phyloP scores from a whole-genome alignment of 2,113 vertebrate genomes.

The Sminthopsis crassicaudata region DNA sequence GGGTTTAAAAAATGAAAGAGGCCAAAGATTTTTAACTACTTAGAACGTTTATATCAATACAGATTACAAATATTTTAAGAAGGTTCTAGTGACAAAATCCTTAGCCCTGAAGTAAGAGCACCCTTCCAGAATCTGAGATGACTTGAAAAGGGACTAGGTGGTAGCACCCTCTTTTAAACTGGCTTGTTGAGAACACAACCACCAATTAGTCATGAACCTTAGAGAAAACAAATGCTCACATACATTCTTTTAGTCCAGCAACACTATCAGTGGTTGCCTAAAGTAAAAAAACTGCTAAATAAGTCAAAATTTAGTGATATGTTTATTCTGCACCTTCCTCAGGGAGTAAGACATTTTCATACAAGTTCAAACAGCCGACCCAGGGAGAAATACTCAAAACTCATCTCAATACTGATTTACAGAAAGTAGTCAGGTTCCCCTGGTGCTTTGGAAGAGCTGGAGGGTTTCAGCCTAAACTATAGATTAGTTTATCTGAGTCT shows the following conservation, averaged over 20 bases:
- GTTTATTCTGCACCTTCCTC: slow-evolving; percentile 31
- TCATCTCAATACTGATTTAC: slow-evolving; percentile 8
- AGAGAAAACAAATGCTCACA: slow-evolving; percentile 47
- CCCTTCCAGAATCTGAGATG: slow-evolving; percentile 31
- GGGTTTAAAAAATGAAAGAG: not conserved
- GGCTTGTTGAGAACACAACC: slow-evolving; percentile 31
- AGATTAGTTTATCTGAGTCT: not conserved
- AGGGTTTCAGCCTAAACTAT: not conserved
- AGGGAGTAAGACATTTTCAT: slow-evolving; percentile 24
- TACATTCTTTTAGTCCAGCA: slow-evolving; percentile 21
- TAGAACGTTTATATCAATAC: not conserved
- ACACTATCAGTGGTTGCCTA: slow-evolving; percentile 19
- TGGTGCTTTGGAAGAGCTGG: not conserved
- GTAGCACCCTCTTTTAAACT: slow-evolving; percentile 16
- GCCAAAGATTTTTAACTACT: not conserved
- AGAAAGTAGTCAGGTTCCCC: slow-evolving; percentile 18
- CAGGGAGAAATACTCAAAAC: not conserved
- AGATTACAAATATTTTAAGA: not conserved
- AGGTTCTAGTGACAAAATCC: not conserved
- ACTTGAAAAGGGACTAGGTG: not conserved
- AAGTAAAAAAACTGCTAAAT: slow-evolving; percentile 39
- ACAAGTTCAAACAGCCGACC: not conserved
- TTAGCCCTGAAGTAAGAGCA: slow-evolving; percentile 8
- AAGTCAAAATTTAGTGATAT: slow-evolving; percentile 22
- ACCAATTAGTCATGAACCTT: slow-evolving; percentile 5